These are phyloP conservation scores for Hylaea fasciaria DNA, from an alignment of 2,888 invertebrate genomes.

Conservation along the genomic window DNA sequence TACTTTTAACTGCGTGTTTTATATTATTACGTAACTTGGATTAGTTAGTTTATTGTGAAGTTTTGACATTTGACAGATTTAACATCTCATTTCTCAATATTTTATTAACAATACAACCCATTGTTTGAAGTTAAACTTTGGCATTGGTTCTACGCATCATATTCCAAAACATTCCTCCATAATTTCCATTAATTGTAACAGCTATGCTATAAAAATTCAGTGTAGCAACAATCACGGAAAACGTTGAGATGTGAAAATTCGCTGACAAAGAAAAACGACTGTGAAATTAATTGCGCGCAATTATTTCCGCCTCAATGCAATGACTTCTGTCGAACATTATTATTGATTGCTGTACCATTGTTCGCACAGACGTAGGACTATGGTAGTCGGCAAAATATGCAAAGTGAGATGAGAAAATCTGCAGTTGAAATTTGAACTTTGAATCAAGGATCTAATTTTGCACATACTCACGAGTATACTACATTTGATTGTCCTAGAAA, in stretches of 20 bases:
- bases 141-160: too few relatives aligned
- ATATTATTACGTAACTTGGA: not conserved
- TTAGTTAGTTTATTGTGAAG: not conserved
- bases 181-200: slow-evolving; percentile 13
- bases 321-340: slow-evolving; percentile 44
- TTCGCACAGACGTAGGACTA: slow-evolving; percentile 22
- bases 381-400: slow-evolving; percentile 15
- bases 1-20: slow-evolving; percentile 1
- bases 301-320: slow-evolving; percentile 50
- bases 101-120: too few relatives aligned
- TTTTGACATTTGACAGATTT: too few relatives aligned
- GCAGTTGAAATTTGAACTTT: not conserved
- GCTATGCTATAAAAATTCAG: slow-evolving; percentile 21
- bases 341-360: slow-evolving; percentile 38
- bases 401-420: slow-evolving; percentile 16
- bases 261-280: slow-evolving; percentile 44
- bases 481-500: too few relatives aligned
- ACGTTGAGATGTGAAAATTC: slow-evolving; percentile 33
- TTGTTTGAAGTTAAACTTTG: too few relatives aligned
- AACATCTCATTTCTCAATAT: too few relatives aligned
- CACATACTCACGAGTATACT: too few relatives aligned
- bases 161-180: too few relatives aligned
- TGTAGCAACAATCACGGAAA: slow-evolving; percentile 28
- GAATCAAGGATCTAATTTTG: too few relatives aligned
- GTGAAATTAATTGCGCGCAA: slow-evolving; percentile 48